Base-by-base conservation (phyloP, 2,888 invertebrate species). In the Schizotus pectinicornis region DNA sequence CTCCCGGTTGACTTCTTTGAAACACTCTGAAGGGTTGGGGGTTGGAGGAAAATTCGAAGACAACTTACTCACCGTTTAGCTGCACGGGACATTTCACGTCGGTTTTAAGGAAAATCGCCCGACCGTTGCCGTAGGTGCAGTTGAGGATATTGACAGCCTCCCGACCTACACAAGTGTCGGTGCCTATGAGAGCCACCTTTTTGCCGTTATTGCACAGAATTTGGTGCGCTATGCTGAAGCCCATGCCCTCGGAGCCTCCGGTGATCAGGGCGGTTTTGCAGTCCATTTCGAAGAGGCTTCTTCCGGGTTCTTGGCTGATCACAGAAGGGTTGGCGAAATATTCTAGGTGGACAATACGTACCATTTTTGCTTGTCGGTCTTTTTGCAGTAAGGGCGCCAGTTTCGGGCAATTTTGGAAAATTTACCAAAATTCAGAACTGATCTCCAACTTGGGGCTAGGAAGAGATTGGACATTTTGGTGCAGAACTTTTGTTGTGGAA, bases 251-350 rank as follows among this genome's bases (percentile, higher is more conserved):
- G 9, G 68, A 63, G 38, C 66, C 71, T 8, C 73, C 73, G 6
- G 70, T 71, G 30, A 73, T 67, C 41, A 72, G 46, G 36, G 69
- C 73, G 6, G 70, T 67, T 63, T 72, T 72, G 7, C 67, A 67
- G 30, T 61, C 36, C 2, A 67, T 35, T n/a, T 56, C 53, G 6
- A 60, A 34, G 7, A 54, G 32, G 2, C 2, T 35, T 2, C 36
- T 35, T 2, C 11, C n/a, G 6, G 36, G 49, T 42, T 43, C 37
- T 43, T 13, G 37, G 46, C 22, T 22, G 5, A 22, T 5, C 22
- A 5, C 5, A 2, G 5, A 22, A 22, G 22, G 2, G 22, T 22
- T 22, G 22, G 22, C 5, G 22, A 22, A 22, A 5, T 22, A 22
- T 22, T 22, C 22, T 3, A 22, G 22, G 2, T 5, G 22, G n/a